A percentile compares a stretch with the other conserved stretches of the same genome.
Evolutionary conservation across 2,113 vertebrate species (phyloP).

Genomic region (Vidua macroura): DNA sequence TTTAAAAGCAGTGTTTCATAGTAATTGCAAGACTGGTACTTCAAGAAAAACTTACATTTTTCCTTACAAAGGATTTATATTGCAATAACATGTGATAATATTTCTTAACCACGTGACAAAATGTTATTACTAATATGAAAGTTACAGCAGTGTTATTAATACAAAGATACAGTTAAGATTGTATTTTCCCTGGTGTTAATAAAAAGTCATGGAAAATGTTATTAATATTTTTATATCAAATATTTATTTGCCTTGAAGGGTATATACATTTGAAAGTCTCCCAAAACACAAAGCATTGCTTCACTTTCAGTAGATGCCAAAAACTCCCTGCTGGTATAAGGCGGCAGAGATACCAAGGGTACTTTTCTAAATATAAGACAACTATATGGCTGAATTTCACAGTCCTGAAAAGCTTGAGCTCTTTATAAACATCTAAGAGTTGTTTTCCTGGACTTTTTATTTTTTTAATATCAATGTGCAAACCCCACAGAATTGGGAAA

Average conservation of each 20-base stretch:
- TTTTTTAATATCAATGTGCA: fast-evolving
- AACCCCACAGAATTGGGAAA: neutral
- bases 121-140: neutral
- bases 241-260: neutral
- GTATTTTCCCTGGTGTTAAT: neutral
- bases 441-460: neutral
- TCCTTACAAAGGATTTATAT: neutral
- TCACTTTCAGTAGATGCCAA: neutral
- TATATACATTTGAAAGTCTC: neutral
- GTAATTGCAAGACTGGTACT: neutral
- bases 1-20: neutral
- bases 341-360: neutral
- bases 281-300: neutral
- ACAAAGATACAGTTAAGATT: neutral
- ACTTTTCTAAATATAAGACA: neutral
- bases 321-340: neutral
- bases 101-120: neutral
- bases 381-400: neutral
- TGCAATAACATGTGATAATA: neutral
- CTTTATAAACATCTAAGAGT: neutral
- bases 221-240: neutral
- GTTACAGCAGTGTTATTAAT: neutral
- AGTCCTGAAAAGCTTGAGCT: neutral
- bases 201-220: neutral
- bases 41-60: neutral